Percentiles rank a stretch among this genome's conserved stretches.
These are phyloP conservation scores for Anolis apletophallus DNA, from an alignment of 2,797 vertebrate genomes.

Conservation along the genomic window DNA sequence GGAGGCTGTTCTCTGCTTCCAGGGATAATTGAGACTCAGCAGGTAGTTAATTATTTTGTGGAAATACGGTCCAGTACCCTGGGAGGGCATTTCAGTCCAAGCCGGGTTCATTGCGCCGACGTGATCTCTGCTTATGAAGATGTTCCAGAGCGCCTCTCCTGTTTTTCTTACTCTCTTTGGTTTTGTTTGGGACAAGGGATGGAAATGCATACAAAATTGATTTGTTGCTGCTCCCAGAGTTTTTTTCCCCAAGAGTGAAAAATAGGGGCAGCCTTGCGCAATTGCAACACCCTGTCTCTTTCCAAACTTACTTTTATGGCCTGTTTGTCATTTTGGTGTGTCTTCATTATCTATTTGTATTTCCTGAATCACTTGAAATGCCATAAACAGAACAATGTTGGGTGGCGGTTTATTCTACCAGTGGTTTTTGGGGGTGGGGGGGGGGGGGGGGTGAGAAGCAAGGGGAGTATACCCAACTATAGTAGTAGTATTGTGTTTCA, in stretches of 20 bases:
- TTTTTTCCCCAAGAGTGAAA: constrained; percentile 51
- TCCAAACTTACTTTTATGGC: not conserved
- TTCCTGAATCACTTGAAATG: not conserved
- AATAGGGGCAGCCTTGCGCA: not conserved
- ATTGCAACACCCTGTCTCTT: not conserved
- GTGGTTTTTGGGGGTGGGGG: too few species aligned
- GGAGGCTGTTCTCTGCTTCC: constrained; percentile 1
- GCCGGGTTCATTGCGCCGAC: not conserved
- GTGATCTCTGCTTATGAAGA: constrained; percentile 29
- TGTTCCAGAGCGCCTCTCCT: not conserved
- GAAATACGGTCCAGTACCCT: not conserved
- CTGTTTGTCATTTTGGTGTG: not conserved
- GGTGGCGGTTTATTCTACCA: not conserved
- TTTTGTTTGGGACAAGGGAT: constrained; percentile 42
- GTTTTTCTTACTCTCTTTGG: constrained; percentile 18
- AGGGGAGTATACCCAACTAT: too few species aligned
- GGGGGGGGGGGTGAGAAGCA: too few species aligned
- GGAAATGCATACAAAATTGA: constrained; percentile 61
- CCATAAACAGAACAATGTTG: not conserved
- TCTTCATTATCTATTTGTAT: not conserved
- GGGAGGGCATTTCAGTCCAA: not conserved
- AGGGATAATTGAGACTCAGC: constrained; percentile 41
- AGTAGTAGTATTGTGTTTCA: too few species aligned
- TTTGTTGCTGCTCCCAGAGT: constrained; percentile 58
- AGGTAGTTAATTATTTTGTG: constrained; percentile 51